These are phyloP conservation scores for Lasioglossum baleicum DNA, from an alignment of 1,140 invertebrate species.

Conservation along the genomic window DNA sequence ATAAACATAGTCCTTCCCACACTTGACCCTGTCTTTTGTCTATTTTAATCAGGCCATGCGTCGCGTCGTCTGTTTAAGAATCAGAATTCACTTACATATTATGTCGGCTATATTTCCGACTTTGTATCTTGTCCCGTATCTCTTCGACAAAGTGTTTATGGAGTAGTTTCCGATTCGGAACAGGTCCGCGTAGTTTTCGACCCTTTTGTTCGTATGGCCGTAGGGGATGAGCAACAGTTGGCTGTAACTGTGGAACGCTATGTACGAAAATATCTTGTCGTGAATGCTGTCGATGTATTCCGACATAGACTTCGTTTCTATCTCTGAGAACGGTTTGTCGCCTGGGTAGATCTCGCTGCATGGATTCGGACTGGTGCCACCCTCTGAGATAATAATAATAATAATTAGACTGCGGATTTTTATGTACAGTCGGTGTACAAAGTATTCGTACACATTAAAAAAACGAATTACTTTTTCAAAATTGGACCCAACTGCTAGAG, in stretches of 20 bases:
- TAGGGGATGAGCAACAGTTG: conserved; percentile 86
- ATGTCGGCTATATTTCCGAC: conserved; percentile 54
- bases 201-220: conserved; percentile 81
- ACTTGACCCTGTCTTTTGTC: neutral
- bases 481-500: too few relatives aligned
- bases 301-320: conserved; percentile 84
- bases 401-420: neutral
- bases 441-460: too few relatives aligned
- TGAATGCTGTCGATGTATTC: conserved; percentile 78
- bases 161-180: conserved; percentile 34
- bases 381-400: conserved; percentile 70
- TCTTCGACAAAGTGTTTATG: conserved; percentile 29
- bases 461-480: too few relatives aligned
- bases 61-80: neutral
- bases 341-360: conserved; percentile 88
- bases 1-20: neutral
- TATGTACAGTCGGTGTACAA: too few relatives aligned
- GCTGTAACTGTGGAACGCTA: conserved; percentile 88
- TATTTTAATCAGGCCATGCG: neutral
- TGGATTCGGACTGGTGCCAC: conserved; percentile 84
- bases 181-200: conserved; percentile 83
- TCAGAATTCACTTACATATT: conserved; percentile 49
- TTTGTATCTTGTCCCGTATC: conserved; percentile 58
- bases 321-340: conserved; percentile 85
- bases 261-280: conserved; percentile 83